A percentile compares a stretch with the other conserved stretches of the same genome.
Evolutionary conservation across 2,797 vertebrate genomes (phyloP).

Genomic region (Myripristis murdjan): DNA sequence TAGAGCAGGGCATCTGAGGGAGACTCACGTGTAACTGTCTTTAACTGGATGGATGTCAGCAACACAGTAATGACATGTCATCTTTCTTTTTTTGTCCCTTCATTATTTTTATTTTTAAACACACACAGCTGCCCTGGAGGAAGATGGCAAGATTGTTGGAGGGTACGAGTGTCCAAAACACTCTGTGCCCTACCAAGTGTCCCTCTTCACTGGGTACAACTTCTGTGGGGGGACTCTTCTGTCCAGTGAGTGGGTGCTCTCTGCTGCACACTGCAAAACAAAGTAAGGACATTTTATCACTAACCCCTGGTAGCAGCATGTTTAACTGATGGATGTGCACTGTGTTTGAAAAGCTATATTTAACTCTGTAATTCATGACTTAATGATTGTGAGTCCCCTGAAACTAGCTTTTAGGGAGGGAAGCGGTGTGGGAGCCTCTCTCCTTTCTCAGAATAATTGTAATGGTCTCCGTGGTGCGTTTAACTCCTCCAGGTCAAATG

Average conservation of each 20-base stretch:
- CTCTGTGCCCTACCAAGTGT: slow-evolving; percentile 86
- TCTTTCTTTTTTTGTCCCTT: neutral
- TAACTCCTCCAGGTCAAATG: slow-evolving; percentile 57
- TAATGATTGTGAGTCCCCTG: neutral
- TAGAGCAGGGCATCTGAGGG: neutral
- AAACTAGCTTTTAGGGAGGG: neutral
- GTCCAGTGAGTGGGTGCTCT: slow-evolving; percentile 85
- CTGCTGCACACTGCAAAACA: slow-evolving; percentile 87
- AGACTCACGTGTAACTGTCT: neutral
- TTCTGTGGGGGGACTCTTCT: slow-evolving; percentile 88
- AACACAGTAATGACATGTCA: neutral
- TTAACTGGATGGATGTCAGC: neutral
- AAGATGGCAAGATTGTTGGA: slow-evolving; percentile 86
- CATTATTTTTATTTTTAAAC: neutral
- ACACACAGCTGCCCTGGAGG: slow-evolving; percentile 69
- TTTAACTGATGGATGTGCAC: neutral
- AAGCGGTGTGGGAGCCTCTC: neutral
- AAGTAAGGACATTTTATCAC: slow-evolving; percentile 67
- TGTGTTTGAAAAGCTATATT: neutral
- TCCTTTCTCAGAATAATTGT: neutral
- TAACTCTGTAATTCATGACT: neutral
- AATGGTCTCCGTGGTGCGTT: neutral
- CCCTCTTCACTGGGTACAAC: slow-evolving; percentile 86
- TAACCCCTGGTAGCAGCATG: too few species aligned
- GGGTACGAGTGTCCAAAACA: slow-evolving; percentile 84